phyloP scores from a whole-genome alignment of 2,888 invertebrate genomes.

The Cynaeus angustus region DNA sequence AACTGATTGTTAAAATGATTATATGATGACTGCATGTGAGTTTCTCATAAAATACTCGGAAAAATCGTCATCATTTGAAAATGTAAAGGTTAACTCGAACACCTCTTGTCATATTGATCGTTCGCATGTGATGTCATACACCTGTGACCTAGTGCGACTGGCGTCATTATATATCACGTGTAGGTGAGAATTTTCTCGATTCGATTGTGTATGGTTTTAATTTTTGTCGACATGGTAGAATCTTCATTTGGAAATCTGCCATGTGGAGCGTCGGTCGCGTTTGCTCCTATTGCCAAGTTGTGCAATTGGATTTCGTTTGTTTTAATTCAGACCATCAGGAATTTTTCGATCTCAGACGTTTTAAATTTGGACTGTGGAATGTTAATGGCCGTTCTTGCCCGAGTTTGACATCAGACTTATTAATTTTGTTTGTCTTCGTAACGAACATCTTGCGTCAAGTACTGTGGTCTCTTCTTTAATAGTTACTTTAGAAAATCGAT shows the following conservation, averaged over 20 bases:
- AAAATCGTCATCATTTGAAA: neutral
- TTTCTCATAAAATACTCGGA: neutral
- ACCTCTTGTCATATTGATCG: conserved; percentile 40
- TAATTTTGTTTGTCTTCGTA: conserved; percentile 21
- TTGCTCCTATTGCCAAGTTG: conserved; percentile 45
- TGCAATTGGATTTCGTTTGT: conserved; percentile 44
- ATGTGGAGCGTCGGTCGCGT: conserved; percentile 40
- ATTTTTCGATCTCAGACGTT: conserved; percentile 41
- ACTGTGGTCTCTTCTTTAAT: neutral
- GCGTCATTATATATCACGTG: conserved; percentile 33
- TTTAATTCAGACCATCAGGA: conserved; percentile 47
- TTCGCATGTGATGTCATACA: conserved; percentile 35
- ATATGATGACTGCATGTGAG: too few species aligned
- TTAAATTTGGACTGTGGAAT: conserved; percentile 42
- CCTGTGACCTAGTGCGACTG: conserved; percentile 39
- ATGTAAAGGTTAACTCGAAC: conserved; percentile 11
- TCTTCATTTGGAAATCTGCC: conserved; percentile 36
- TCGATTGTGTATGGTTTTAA: neutral
- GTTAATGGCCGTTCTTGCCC: conserved; percentile 41
- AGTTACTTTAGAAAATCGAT: conserved; percentile 18
- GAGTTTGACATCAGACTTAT: conserved; percentile 34
- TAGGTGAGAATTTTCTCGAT: conserved; percentile 8
- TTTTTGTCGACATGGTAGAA: conserved; percentile 18
- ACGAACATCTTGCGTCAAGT: neutral
- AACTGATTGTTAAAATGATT: too few species aligned